Evolutionary conservation across 2,888 invertebrate genomes (phyloP), one percentile per base, ranked within the genome.

Genomic region (Mimachlamys varia): DNA sequence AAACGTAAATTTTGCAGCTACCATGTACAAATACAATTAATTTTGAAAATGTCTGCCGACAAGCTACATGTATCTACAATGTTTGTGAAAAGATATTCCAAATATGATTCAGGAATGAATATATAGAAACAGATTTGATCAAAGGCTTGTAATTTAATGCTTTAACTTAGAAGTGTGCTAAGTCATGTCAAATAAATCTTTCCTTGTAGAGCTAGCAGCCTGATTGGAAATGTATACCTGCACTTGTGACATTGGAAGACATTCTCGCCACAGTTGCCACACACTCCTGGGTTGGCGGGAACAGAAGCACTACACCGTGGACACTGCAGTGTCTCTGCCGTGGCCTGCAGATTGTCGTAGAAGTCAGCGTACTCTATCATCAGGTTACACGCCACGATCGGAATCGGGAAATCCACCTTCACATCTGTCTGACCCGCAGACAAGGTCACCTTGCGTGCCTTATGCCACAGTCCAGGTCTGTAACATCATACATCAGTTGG

Each of bases 161-260:
- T 44, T 44, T 44, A 7, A 44, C 44, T 44, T 7, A 7, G 44
- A 44, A 44, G 44, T 44, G 44, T 44, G 3, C 44, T 7, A 44
- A 44, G 44, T 44, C 3, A 44, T 7, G 44, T 44, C 44, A 44
- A 5, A 7, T 5, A 44, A 44, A 44, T 5, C 44, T 7, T 44
- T 44, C 7, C 44, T 44, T 44, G n/a, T 58, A 58, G 19, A 58
- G 58, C 58, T 58, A n/a, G 19, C 58, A 58, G 58, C 58, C n/a
- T 55, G 17, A 4, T 50, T 37, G 27, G 95, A 33, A 5, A 76
- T 76, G 27, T 13, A 15, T 94, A 98, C 98, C 98, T 98, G 97
- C 99, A 99, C 97, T 99, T 99, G 97, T 99, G 99, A 95, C 99
- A 99, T 96, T 99, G 99, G 97, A 99, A 99, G 0, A 99, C 99